phyloP scores from a whole-genome alignment of 2,113 vertebrate species.

The Tapirus terrestris region DNA sequence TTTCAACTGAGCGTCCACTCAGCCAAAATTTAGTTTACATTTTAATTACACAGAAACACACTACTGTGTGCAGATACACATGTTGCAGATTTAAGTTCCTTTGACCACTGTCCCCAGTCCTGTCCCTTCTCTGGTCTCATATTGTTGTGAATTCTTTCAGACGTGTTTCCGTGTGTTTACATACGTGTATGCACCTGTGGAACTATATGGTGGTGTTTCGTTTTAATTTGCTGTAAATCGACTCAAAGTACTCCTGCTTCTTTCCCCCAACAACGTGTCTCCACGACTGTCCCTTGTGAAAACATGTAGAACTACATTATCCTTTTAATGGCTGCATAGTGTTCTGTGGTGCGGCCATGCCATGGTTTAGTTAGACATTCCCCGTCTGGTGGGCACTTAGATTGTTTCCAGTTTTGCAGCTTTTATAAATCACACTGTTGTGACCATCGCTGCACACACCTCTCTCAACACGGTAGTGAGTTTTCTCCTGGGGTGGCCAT shows the following conservation, averaged over 20 bases:
- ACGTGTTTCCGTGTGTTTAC: background rate
- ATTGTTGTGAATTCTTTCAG: background rate
- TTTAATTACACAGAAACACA: background rate
- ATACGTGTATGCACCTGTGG: background rate
- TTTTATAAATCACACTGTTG: background rate
- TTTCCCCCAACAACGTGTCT: background rate
- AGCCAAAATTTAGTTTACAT: background rate
- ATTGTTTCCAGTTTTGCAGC: background rate
- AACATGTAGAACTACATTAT: accelerated
- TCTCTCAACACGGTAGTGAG: background rate
- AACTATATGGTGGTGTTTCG: background rate
- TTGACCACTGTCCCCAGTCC: accelerated
- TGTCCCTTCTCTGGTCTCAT: background rate
- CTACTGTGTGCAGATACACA: background rate
- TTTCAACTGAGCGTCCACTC: background rate
- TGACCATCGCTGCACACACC: background rate
- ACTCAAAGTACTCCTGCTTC: background rate
- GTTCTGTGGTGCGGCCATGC: accelerated
- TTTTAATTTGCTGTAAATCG: background rate
- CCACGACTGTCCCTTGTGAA: background rate
- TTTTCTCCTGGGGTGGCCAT: background rate
- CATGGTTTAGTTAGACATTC: background rate
- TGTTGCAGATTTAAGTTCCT: background rate
- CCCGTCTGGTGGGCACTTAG: background rate
- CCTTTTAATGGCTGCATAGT: accelerated